Conservation (phyloP, 2,888 invertebrate species). For the Mythimna pallens region DNA sequence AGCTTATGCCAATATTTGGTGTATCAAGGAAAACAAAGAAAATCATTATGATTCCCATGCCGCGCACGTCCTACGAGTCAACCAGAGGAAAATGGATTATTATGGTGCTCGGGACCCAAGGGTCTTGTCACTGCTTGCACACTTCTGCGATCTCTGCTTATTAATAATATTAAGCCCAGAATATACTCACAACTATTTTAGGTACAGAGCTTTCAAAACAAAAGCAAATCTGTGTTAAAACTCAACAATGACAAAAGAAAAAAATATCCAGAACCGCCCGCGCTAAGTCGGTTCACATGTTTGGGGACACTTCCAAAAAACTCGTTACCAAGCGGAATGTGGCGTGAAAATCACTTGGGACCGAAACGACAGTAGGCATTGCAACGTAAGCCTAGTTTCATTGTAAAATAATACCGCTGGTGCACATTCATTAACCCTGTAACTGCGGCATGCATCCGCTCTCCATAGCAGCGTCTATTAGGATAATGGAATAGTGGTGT, state of each 20-base stretch:
- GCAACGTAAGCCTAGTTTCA: constrained; percentile 61
- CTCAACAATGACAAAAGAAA: constrained; percentile 31
- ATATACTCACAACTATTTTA: constrained; percentile 9
- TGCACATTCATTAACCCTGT: constrained; percentile 79
- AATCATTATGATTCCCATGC: constrained; percentile 42
- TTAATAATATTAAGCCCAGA: constrained; percentile 37
- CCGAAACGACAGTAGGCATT: constrained; percentile 61
- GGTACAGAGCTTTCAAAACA: constrained; percentile 19
- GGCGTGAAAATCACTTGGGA: constrained; percentile 57
- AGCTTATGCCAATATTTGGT: constrained; percentile 36
- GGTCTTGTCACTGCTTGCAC: constrained; percentile 51
- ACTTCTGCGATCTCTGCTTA: constrained; percentile 31
- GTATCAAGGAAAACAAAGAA: constrained; percentile 52
- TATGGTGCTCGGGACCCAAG: constrained; percentile 40
- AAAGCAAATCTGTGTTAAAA: constrained; percentile 46
- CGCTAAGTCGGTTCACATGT: constrained; percentile 60
- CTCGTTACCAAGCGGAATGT: constrained; percentile 46
- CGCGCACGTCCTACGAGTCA: constrained; percentile 47
- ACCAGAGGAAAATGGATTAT: constrained; percentile 50
- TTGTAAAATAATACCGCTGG: constrained; percentile 67
- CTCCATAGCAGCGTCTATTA: constrained; percentile 76
- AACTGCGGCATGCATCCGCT: constrained; percentile 72
- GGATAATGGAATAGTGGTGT: constrained; percentile 85
- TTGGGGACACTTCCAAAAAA: constrained; percentile 60
- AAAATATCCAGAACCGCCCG: constrained; percentile 8